Evolutionary conservation across 92 coral and sea anemone genomes (phyloP).

Genomic region (Porites divaricata): DNA sequence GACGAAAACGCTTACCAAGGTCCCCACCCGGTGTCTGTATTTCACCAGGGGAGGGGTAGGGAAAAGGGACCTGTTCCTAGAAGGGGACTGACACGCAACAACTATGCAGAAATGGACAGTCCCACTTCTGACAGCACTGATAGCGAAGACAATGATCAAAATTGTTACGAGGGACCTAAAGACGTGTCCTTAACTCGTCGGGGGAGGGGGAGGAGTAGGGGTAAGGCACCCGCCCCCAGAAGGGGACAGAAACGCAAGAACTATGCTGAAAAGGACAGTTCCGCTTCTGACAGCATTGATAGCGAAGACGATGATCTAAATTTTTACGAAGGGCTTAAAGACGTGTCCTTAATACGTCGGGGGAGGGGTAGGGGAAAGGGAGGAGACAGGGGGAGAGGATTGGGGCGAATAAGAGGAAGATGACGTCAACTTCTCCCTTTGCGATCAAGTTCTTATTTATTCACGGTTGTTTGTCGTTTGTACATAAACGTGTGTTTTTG

Average conservation of each 20-base stretch:
- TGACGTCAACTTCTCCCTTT: not conserved
- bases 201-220: constrained; percentile 35
- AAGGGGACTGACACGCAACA: not conserved
- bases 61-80: constrained; percentile 33
- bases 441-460: not conserved
- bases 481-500: not conserved
- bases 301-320: not conserved
- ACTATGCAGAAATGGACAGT: not conserved
- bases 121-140: constrained; percentile 14
- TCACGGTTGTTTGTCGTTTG: not conserved
- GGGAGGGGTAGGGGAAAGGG: constrained; percentile 19
- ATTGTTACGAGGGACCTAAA: not conserved
- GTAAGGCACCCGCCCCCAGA: constrained; percentile 23
- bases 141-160: not conserved
- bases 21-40: constrained; percentile 28
- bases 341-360: constrained; percentile 8
- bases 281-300: constrained; percentile 12
- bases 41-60: constrained; percentile 23
- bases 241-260: not conserved
- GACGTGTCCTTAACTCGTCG: constrained; percentile 1
- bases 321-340: not conserved
- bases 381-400: not conserved
- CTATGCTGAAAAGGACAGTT: not conserved
- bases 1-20: constrained; percentile 13
- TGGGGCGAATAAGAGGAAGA: not conserved